Evolutionary conservation across 1,140 invertebrate genomes (phyloP).

Genomic region (Drosophila baimaii): DNA sequence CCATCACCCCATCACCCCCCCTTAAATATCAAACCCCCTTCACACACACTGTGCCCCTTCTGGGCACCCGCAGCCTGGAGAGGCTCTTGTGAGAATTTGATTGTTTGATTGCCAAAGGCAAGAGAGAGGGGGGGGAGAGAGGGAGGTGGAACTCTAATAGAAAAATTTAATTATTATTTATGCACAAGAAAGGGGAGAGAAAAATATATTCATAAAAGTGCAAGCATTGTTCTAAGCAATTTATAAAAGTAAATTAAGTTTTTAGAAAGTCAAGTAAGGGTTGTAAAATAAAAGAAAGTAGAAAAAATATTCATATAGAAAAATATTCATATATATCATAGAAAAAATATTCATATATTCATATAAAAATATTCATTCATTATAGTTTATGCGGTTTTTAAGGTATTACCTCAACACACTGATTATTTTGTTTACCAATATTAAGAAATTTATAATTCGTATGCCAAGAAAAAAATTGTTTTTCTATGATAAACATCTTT

Average conservation of each 20-base stretch:
- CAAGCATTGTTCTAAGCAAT: neutral
- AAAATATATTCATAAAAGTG: neutral
- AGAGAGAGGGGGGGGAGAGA: neutral
- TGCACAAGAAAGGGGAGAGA: neutral
- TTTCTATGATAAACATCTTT: neutral
- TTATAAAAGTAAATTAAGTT: neutral
- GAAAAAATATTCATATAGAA: too few relatives aligned
- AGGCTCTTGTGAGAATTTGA: conserved; percentile 64
- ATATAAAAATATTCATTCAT: too few relatives aligned
- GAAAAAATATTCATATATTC: too few relatives aligned
- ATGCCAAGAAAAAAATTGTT: neutral
- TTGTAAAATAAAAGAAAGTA: too few relatives aligned
- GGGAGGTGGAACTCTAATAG: neutral
- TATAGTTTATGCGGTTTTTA: too few relatives aligned
- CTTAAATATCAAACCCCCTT: neutral
- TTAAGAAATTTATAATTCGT: too few relatives aligned
- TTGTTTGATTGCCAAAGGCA: conserved; percentile 47
- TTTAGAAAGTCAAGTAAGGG: neutral
- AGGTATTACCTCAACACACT: too few relatives aligned
- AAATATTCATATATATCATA: too few relatives aligned
- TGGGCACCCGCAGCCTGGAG: conserved; percentile 57
- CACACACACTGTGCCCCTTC: conserved; percentile 1
- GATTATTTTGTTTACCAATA: too few relatives aligned
- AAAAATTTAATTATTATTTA: conserved; percentile 46
- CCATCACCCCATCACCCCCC: neutral